phyloP scores from a whole-genome alignment of 2,113 vertebrate species.

The Regulus satrapa region DNA sequence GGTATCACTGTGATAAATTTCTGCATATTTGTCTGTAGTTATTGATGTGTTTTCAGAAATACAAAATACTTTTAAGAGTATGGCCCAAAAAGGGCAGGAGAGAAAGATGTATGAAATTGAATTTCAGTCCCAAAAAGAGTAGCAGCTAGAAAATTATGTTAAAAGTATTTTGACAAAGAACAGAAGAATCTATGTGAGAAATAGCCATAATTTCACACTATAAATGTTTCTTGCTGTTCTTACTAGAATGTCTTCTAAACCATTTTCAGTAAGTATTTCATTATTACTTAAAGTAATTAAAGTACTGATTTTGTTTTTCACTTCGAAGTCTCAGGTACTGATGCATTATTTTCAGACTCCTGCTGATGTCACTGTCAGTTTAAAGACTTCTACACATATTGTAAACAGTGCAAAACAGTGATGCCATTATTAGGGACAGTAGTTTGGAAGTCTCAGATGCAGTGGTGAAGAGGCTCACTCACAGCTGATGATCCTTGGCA shows the following conservation, averaged over 20 bases:
- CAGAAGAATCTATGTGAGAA: neutral
- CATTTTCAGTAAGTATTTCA: neutral
- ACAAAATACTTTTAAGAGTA: neutral
- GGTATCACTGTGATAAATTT: neutral
- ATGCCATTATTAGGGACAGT: slow-evolving; percentile 9
- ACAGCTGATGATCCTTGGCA: slow-evolving; percentile 36
- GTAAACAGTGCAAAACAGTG: neutral
- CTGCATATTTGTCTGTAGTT: neutral
- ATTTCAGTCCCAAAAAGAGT: neutral
- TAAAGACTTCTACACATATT: slow-evolving; percentile 7
- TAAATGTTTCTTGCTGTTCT: neutral
- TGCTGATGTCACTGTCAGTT: slow-evolving; percentile 23
- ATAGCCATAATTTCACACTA: neutral
- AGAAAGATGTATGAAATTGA: neutral
- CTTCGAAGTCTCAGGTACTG: neutral
- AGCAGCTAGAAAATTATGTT: slow-evolving; percentile 2
- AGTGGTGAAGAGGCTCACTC: neutral
- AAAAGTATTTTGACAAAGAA: neutral
- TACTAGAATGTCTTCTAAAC: neutral
- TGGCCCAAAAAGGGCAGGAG: neutral
- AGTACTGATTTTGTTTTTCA: neutral
- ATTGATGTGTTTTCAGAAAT: neutral
- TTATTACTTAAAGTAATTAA: neutral
- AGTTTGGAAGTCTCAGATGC: slow-evolving; percentile 21
- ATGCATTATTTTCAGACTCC: neutral